These are phyloP conservation scores for Coccyzus lansbergi DNA, from an alignment of 2,797 vertebrate genomes.

Conservation along the genomic window DNA sequence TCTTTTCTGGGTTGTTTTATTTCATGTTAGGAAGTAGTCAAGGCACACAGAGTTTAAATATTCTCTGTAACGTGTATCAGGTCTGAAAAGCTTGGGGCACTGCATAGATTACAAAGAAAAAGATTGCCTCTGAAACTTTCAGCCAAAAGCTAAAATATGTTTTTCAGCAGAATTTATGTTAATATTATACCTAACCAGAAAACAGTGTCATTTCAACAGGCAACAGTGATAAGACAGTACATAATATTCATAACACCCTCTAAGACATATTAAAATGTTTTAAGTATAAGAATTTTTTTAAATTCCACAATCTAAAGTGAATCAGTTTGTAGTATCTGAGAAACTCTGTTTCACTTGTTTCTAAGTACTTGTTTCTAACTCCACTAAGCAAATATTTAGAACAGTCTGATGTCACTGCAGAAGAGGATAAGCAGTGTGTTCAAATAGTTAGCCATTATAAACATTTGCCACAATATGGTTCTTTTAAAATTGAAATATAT, in stretches of 20 bases:
- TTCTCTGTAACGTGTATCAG: background rate
- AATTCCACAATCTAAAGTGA: constrained; percentile 44
- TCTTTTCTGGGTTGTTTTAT: background rate
- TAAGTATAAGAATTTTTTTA: constrained; percentile 32
- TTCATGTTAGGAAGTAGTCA: background rate
- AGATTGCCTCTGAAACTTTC: constrained; percentile 48
- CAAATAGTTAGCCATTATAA: background rate
- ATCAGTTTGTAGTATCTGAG: constrained; percentile 19
- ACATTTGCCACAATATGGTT: background rate
- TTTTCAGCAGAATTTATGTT: constrained; percentile 51
- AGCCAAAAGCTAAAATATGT: constrained; percentile 49
- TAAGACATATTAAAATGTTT: constrained; percentile 53
- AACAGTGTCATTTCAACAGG: constrained; percentile 42
- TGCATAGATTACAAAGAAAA: constrained; percentile 35
- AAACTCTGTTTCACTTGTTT: constrained; percentile 12
- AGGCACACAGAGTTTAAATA: background rate
- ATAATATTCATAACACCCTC: constrained; percentile 23
- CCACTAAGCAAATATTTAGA: constrained; percentile 20
- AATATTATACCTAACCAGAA: constrained; percentile 51
- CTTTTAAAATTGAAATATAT: background rate
- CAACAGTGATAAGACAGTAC: constrained; percentile 27
- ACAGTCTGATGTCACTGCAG: background rate
- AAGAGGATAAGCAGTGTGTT: background rate
- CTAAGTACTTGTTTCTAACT: background rate
- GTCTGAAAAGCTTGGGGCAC: constrained; percentile 43